phyloP scores from a whole-genome alignment of 2,113 vertebrate genomes.

The Pica pica region DNA sequence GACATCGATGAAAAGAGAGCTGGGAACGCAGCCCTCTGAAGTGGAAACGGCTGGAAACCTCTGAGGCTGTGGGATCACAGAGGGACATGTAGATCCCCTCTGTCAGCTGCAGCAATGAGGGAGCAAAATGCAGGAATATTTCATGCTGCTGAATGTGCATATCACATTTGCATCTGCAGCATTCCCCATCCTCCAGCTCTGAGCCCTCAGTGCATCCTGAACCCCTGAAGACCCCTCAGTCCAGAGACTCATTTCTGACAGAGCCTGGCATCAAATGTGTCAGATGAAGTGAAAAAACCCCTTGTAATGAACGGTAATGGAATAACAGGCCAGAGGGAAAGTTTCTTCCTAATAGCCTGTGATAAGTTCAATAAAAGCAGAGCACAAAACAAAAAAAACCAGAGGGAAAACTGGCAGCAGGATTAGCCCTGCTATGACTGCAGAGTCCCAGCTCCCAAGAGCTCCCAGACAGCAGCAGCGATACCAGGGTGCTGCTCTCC shows the following conservation, averaged over 20 bases:
- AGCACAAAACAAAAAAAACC: not conserved
- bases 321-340: conserved; percentile 14
- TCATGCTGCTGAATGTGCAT: not conserved
- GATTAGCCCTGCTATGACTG: not conserved
- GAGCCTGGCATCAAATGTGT: not conserved
- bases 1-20: not conserved
- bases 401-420: not conserved
- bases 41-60: not conserved
- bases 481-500: not conserved
- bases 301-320: not conserved
- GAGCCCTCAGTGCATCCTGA: not conserved
- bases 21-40: not conserved
- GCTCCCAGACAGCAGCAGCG: not conserved
- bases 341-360: not conserved
- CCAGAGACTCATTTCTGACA: not conserved
- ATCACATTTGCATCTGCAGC: not conserved
- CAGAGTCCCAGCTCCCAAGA: not conserved
- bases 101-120: not conserved
- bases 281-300: not conserved
- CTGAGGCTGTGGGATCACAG: not conserved
- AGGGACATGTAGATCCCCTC: not conserved
- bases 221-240: fast-evolving
- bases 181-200: not conserved
- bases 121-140: not conserved
- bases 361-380: conserved; percentile 9